These are phyloP conservation scores for Tricholaema leucomelas DNA, from an alignment of 2,113 vertebrate genomes.

Conservation along the genomic window DNA sequence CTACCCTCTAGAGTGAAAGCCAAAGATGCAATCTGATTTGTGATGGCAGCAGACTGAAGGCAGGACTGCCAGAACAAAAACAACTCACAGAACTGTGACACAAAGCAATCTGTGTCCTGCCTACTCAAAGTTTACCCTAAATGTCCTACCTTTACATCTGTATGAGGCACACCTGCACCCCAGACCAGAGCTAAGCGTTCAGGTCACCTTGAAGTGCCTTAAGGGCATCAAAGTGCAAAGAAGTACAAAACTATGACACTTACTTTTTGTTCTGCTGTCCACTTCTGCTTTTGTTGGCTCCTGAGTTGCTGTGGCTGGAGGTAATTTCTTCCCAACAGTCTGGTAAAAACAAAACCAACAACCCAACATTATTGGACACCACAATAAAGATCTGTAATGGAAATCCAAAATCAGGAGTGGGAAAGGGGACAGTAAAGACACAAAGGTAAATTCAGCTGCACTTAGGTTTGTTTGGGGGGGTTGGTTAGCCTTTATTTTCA, in stretches of 20 bases:
- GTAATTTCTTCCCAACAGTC: constrained; percentile 85
- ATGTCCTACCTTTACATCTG: background rate
- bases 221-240: constrained; percentile 22
- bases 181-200: background rate
- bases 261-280: constrained; percentile 90
- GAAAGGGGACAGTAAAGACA: background rate
- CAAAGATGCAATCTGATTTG: background rate
- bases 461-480: background rate
- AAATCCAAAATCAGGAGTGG: background rate
- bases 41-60: background rate
- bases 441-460: background rate
- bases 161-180: background rate
- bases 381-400: background rate
- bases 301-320: constrained; percentile 70
- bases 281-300: constrained; percentile 90
- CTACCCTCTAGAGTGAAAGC: background rate
- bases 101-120: background rate
- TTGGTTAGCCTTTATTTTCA: background rate
- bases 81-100: background rate
- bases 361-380: too few relatives aligned
- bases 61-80: background rate
- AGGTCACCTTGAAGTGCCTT: background rate
- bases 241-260: constrained; percentile 62
- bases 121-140: background rate
- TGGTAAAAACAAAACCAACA: too few relatives aligned